A percentile compares a stretch with the other conserved stretches of the same genome.
These are phyloP conservation scores for Subacronicta megacephala DNA, from an alignment of 2,888 invertebrate genomes.

Conservation along the genomic window DNA sequence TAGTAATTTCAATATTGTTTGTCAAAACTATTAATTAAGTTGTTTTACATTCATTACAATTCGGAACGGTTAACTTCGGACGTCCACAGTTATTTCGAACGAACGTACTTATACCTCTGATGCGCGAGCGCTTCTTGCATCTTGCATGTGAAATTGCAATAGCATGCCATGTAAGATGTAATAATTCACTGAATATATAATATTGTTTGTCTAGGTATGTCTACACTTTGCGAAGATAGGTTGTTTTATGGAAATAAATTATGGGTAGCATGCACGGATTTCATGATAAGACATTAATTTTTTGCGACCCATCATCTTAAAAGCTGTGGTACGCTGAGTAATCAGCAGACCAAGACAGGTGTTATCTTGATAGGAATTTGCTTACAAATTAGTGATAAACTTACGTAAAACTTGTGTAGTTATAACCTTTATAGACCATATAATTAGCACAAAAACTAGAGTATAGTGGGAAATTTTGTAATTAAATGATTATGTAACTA, in stretches of 20 bases:
- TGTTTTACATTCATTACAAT: too few species aligned
- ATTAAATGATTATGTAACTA: constrained; percentile 1
- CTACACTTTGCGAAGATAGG: background rate
- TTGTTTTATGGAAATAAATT: background rate
- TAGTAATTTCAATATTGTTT: too few species aligned
- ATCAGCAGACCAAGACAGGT: constrained; percentile 21
- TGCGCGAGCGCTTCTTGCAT: too few species aligned
- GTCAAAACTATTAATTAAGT: too few species aligned
- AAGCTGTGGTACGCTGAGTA: background rate
- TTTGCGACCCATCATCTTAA: constrained; percentile 25
- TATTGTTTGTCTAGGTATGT: too few species aligned
- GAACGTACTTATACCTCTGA: too few species aligned
- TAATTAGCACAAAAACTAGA: constrained; percentile 5
- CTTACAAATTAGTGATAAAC: constrained; percentile 28
- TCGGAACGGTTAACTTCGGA: too few species aligned
- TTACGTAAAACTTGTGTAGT: constrained; percentile 3
- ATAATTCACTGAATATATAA: too few species aligned
- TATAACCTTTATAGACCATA: constrained; percentile 2
- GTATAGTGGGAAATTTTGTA: background rate
- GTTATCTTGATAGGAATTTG: constrained; percentile 23
- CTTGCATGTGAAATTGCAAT: too few species aligned
- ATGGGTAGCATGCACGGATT: constrained; percentile 10
- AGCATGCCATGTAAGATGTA: too few species aligned
- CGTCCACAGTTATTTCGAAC: too few species aligned
- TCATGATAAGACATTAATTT: constrained; percentile 16